These are phyloP conservation scores for Eledona agricola DNA, from an alignment of 2,888 invertebrate genomes.

Conservation along the genomic window DNA sequence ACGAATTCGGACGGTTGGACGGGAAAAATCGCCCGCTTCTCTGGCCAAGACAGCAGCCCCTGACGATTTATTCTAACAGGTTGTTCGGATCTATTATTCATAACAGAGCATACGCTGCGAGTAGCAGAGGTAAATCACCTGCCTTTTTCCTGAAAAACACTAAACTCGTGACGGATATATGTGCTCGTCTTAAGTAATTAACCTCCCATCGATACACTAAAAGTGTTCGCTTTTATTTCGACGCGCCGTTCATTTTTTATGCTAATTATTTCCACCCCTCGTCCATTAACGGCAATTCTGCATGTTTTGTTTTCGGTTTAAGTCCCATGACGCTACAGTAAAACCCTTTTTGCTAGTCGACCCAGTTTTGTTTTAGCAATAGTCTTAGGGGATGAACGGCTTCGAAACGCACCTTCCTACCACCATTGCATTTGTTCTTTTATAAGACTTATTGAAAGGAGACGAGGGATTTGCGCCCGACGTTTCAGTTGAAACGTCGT, in stretches of 20 bases:
- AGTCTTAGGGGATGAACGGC: conserved; percentile 29
- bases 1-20: conserved; percentile 18
- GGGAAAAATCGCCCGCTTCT: conserved; percentile 30
- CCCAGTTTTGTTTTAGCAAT: conserved; percentile 29
- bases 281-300: background rate
- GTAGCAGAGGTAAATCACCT: conserved; percentile 38
- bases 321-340: conserved; percentile 32
- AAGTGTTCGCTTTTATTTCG: too few relatives aligned
- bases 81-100: conserved; percentile 45
- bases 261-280: too few relatives aligned
- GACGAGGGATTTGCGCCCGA: conserved; percentile 18
- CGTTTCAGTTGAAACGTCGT: conserved; percentile 23
- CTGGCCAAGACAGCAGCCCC: conserved; percentile 21
- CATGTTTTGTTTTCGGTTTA: conserved; percentile 24
- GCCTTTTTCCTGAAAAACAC: conserved; percentile 7
- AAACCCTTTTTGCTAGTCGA: conserved; percentile 33
- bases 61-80: conserved; percentile 44
- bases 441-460: conserved; percentile 27
- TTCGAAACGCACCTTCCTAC: conserved; percentile 2
- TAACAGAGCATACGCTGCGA: conserved; percentile 36
- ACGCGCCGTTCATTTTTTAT: too few relatives aligned
- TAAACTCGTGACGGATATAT: conserved; percentile 12
- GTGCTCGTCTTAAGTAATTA: conserved; percentile 25
- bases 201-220: too few relatives aligned
- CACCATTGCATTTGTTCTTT: conserved; percentile 11